Evolutionary conservation across 2,113 vertebrate species (phyloP), one percentile per base, ranked within the genome.

Genomic region (Passer montanus): DNA sequence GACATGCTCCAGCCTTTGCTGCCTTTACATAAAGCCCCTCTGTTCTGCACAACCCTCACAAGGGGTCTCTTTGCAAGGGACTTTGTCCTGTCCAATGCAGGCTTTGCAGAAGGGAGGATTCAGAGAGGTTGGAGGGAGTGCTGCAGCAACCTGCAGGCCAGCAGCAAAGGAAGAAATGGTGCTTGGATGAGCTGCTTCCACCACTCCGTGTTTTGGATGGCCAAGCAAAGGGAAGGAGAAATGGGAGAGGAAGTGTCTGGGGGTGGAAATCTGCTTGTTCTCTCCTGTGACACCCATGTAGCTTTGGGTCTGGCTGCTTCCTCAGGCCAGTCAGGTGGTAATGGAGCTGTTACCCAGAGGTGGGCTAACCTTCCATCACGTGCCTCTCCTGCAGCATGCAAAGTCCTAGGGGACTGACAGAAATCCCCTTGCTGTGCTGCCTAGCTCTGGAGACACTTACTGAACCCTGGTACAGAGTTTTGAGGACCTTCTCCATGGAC

Each of bases 381-480:
- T 24, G 12, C 26, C 19, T 7, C n/a, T 91, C 14, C 46, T 50
- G 47, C 39, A 69, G 49, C 39, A 27, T 0, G 6, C 41, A 44
- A 64, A 64, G 37, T 62, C 35, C 8, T 39, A 31, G 7, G 11
- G 11, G 4, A 17, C 26, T n/a, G 19, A 46, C 24, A 84, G 64
- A 83, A 86, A 67, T 41, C 60, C 60, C 30, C 17, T 60, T 8
- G 1, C 26, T 6, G 1, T 33, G 47, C 60, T 89, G 50, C 50
- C 44, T 37, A n/a, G 14, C 56, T 81, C 50, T 62, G 56, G 27
- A 70, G 39, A 59, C 47, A 63, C 28, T 77, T 63, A 15, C 13
- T 0, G 0, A 92, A 28, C n/a, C 9, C 47, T 5, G 0, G 7
- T 17, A 30, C 0, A 4, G 86, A 53, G n/a, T 53, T 30, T 56